Base-by-base conservation (phyloP, 2,888 invertebrate species). In the Romanomermis culicivorax region DNA sequence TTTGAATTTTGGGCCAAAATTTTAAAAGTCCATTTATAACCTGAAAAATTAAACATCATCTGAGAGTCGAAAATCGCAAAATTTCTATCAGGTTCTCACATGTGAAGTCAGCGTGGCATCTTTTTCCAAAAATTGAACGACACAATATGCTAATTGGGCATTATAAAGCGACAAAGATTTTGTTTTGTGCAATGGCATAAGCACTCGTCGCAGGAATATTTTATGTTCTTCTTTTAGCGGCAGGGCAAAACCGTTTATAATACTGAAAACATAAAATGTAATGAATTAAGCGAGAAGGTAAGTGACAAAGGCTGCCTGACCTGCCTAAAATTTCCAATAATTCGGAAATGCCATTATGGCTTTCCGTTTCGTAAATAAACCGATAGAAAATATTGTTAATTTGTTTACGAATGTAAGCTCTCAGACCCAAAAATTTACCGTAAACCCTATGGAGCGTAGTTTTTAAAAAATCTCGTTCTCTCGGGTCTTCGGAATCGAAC, bases 291-390 rank as follows among this genome's bases (percentile, higher is more conserved):
- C n/a, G n/a, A n/a, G n/a, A 30, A 54, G 49, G 50, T 25, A 17
- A n/a, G n/a, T n/a, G n/a, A n/a, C n/a, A n/a, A n/a, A n/a, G n/a
- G n/a, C n/a, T n/a, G n/a, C n/a, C n/a, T n/a, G n/a, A n/a, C 78
- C 83, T 83, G 73, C 95, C 95, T 74, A 97, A 78, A 71, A 97
- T 97, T 79, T 97, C 95, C 71, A 97, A 77, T 67, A 97, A 78
- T 74, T 97, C 97, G 58, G 88, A 93, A 64, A 97, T 87, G 63
- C 97, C 97, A 73, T 97, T 97, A 76, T 93, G 91, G 74, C 91
- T 88, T 75, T 97, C 95, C 61, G 95, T 95, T 78, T 97, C 95
- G 76, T 95, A 97, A 70, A 97, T 91, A 77, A 97, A 97, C 77
- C 91, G 85, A 68, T 59, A 73, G 77, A 95, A 95, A 74, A 93